phyloP scores from a whole-genome alignment of 1,140 invertebrate genomes.

The Zaprionus camerounensis region DNA sequence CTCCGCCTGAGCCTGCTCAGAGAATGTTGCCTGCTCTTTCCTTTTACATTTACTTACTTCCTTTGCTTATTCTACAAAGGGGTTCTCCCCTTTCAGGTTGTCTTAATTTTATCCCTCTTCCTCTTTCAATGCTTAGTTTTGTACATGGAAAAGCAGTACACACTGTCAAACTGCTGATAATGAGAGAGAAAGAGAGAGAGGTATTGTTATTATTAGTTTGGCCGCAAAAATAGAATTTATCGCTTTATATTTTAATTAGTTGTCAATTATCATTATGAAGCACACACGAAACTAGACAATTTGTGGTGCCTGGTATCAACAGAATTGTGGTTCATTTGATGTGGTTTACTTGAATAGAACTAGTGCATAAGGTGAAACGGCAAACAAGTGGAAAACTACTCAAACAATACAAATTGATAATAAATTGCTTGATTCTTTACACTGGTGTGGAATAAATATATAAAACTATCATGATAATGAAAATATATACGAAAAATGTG shows the following conservation, averaged over 20 bases:
- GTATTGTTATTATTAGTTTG: slow-evolving; percentile 7
- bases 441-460: no score
- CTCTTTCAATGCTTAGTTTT: no score
- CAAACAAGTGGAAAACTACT: not conserved
- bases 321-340: not conserved
- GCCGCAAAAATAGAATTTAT: slow-evolving; percentile 18
- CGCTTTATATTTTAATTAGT: slow-evolving; percentile 41
- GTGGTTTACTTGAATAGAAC: not conserved
- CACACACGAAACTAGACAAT: slow-evolving; percentile 9
- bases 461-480: no score
- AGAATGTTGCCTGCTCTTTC: no score
- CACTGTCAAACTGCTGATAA: no score
- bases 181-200: not conserved
- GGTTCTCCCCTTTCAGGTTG: not conserved
- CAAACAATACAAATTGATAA: not conserved
- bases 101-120: not conserved
- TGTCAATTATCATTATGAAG: slow-evolving; percentile 32
- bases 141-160: no score
- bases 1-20: not conserved
- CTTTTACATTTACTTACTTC: no score
- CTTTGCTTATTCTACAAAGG: no score
- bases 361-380: not conserved
- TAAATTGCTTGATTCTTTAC: no score
- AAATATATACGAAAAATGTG: no score
- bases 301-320: not conserved